Conservation (phyloP, 2,113 vertebrate genomes). For the Gavia stellata region DNA sequence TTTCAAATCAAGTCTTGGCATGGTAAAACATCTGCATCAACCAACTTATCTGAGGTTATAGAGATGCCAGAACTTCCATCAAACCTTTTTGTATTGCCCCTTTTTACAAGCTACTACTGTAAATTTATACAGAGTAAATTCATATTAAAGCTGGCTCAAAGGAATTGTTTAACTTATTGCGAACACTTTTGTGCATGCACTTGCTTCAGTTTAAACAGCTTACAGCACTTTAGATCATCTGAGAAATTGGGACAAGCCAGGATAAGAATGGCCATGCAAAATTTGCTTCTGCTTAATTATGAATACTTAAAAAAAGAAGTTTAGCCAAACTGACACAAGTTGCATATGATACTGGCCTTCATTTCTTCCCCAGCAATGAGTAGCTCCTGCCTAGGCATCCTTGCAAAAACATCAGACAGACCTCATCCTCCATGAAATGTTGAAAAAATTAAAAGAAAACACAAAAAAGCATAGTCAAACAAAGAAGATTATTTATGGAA, state of each 20-base stretch:
- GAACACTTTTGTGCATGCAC: background rate
- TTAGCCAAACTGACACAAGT: background rate
- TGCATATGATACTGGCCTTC: background rate
- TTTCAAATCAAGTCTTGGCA: background rate
- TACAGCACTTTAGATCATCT: background rate
- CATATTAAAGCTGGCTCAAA: background rate
- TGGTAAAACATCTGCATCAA: background rate
- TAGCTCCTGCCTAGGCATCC: background rate
- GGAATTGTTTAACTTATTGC: background rate
- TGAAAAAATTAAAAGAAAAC: background rate
- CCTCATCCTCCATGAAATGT: background rate
- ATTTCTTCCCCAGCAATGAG: background rate
- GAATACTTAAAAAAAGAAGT: background rate
- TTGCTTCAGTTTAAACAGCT: background rate
- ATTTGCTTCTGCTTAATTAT: background rate
- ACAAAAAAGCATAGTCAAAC: background rate
- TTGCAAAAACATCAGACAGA: background rate
- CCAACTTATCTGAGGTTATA: background rate
- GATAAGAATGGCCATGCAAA: background rate
- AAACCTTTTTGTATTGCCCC: background rate
- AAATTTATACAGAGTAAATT: background rate
- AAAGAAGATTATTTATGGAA: background rate
- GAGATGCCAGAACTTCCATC: fast-evolving
- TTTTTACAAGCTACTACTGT: background rate
- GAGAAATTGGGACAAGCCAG: background rate